phyloP scores from a whole-genome alignment of 2,888 invertebrate species.

The Dendrolimus houi region DNA sequence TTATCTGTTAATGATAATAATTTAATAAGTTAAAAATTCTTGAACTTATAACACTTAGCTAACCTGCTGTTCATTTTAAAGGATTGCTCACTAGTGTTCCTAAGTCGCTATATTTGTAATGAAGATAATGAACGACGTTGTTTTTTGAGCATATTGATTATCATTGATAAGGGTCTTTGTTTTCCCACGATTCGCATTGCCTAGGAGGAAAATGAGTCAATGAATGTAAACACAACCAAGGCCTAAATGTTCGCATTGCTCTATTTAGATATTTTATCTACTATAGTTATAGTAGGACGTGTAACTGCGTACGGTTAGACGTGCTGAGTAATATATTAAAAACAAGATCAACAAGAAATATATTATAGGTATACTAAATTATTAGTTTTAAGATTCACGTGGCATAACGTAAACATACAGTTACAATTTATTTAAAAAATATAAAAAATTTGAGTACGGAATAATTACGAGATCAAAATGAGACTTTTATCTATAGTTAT shows the following conservation, averaged over 20 bases:
- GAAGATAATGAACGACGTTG: neutral
- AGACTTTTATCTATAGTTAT: too few species aligned
- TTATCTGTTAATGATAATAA: too few species aligned
- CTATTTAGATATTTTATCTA: constrained; percentile 33
- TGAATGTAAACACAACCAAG: constrained; percentile 42
- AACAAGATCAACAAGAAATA: neutral
- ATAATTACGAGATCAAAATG: too few species aligned
- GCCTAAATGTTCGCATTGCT: constrained; percentile 28
- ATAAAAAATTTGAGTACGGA: too few species aligned
- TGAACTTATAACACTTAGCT: too few species aligned
- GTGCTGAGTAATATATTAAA: constrained; percentile 10
- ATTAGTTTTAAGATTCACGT: too few species aligned
- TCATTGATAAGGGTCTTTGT: constrained; percentile 13
- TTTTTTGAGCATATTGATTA: neutral
- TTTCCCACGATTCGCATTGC: constrained; percentile 27
- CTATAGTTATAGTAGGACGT: constrained; percentile 35
- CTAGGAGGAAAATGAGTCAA: constrained; percentile 32
- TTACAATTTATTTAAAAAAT: too few species aligned
- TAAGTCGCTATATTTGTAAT: neutral
- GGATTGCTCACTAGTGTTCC: too few species aligned
- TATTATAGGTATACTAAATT: too few species aligned
- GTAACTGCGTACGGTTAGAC: constrained; percentile 29
- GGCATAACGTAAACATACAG: too few species aligned
- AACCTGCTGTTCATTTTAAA: too few species aligned
- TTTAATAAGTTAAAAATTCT: too few species aligned